These are phyloP conservation scores for Drosophila leonis DNA, from an alignment of 2,888 invertebrate genomes.

Conservation along the genomic window DNA sequence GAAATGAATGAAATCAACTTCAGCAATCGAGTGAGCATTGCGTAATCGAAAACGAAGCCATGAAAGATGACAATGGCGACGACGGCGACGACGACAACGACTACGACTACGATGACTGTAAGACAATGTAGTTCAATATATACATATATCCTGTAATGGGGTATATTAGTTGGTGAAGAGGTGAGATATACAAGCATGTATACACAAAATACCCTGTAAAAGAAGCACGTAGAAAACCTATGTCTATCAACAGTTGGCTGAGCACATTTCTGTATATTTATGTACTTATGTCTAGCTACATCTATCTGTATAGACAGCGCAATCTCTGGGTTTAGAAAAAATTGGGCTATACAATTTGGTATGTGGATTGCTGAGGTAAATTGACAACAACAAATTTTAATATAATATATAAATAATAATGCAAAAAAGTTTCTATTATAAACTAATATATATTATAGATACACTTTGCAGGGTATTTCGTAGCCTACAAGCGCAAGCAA, in stretches of 20 bases:
- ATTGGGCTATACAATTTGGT: background rate
- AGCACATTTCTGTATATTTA: too few relatives aligned
- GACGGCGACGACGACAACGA: background rate
- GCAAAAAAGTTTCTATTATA: background rate
- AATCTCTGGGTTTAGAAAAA: background rate
- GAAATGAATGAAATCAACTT: conserved; percentile 60
- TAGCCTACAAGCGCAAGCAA: background rate
- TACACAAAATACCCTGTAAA: background rate
- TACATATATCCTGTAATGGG: conserved; percentile 21
- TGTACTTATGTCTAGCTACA: background rate
- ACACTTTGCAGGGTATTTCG: conserved; percentile 7
- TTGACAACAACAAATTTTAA: background rate
- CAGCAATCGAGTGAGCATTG: conserved; percentile 55
- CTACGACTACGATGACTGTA: conserved; percentile 16
- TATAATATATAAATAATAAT: background rate
- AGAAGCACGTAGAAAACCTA: background rate
- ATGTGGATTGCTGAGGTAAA: background rate
- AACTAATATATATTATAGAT: background rate
- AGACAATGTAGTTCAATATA: conserved; percentile 14
- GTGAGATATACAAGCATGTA: background rate
- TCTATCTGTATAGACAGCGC: too few relatives aligned
- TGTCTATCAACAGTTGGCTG: background rate
- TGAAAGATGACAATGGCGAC: conserved; percentile 40
- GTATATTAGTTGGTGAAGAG: background rate
- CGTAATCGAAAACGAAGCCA: conserved; percentile 65